These are phyloP conservation scores for Calypte anna DNA, from an alignment of 2,113 vertebrate genomes.

Conservation along the genomic window DNA sequence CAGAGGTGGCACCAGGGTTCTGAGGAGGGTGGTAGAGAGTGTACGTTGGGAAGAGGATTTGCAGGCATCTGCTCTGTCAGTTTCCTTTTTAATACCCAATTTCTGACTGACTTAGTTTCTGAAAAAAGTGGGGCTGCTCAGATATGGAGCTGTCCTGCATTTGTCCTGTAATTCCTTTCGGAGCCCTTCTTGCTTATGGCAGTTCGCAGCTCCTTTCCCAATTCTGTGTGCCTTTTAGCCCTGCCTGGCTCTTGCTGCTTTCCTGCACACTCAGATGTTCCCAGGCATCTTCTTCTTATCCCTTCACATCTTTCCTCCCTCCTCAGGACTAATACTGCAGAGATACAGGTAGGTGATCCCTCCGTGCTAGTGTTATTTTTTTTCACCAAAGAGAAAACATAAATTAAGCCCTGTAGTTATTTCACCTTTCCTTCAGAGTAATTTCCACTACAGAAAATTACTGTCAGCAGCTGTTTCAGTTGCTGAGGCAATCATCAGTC, in stretches of 20 bases:
- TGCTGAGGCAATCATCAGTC: background rate
- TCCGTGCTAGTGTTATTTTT: rapidly evolving
- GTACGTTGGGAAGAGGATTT: too few species aligned
- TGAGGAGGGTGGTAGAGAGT: too few species aligned
- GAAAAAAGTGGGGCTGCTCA: background rate
- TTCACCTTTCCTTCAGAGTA: rapidly evolving
- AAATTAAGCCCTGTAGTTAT: background rate
- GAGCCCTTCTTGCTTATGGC: rapidly evolving
- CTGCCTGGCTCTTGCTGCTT: rapidly evolving
- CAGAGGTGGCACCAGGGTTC: too few species aligned
- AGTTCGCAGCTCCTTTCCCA: background rate
- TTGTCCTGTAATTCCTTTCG: too few species aligned
- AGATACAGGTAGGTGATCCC: too few species aligned
- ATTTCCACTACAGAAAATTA: background rate
- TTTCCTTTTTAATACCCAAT: background rate
- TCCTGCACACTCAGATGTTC: background rate
- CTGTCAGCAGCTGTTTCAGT: background rate
- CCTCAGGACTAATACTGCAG: background rate
- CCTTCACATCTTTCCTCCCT: rapidly evolving
- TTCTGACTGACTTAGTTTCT: rapidly evolving
- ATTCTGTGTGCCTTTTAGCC: rapidly evolving
- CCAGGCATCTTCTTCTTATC: rapidly evolving
- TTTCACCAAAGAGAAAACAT: background rate
- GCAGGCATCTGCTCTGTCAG: background rate
- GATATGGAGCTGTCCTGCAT: rapidly evolving